Evolutionary conservation across 2,113 vertebrate species (phyloP).

Genomic region (Tachysurus vachellii): DNA sequence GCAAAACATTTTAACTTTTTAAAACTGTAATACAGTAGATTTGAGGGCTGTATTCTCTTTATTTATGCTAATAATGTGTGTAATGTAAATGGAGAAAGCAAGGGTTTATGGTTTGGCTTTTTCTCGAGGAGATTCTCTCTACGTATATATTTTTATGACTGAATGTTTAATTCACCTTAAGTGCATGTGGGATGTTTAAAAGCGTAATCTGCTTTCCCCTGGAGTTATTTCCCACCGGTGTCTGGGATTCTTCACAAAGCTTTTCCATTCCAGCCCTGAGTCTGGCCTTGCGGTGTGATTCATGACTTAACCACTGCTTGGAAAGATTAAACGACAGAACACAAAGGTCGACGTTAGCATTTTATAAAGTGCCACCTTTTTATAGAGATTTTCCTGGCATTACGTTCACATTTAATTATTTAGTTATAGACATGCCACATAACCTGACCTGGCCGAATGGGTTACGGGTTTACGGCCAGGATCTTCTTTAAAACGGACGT

Average conservation of each 20-base stretch:
- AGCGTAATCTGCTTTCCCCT: not conserved
- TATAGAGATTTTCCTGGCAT: not conserved
- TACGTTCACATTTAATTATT: not conserved
- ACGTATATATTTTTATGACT: slow-evolving; percentile 4
- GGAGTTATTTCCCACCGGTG: not conserved
- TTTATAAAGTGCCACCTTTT: not conserved
- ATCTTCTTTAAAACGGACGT: not conserved
- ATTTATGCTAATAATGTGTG: not conserved
- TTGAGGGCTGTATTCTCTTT: not conserved
- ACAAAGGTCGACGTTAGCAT: not conserved
- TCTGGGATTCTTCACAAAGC: slow-evolving; percentile 26
- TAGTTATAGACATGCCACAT: not conserved
- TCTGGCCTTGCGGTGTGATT: not conserved
- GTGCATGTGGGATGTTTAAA: slow-evolving; percentile 24
- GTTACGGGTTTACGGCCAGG: not conserved
- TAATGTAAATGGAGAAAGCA: not conserved
- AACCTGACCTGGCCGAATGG: not conserved
- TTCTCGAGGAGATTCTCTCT: not conserved
- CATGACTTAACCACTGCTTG: not conserved
- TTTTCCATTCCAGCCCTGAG: not conserved
- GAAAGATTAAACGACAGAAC: not conserved
- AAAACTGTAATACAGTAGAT: not conserved
- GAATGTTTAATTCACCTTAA: not conserved
- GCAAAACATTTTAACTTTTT: not conserved
- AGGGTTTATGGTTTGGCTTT: not conserved